phyloP scores from a whole-genome alignment of 2,113 vertebrate species.

The Indicator indicator region DNA sequence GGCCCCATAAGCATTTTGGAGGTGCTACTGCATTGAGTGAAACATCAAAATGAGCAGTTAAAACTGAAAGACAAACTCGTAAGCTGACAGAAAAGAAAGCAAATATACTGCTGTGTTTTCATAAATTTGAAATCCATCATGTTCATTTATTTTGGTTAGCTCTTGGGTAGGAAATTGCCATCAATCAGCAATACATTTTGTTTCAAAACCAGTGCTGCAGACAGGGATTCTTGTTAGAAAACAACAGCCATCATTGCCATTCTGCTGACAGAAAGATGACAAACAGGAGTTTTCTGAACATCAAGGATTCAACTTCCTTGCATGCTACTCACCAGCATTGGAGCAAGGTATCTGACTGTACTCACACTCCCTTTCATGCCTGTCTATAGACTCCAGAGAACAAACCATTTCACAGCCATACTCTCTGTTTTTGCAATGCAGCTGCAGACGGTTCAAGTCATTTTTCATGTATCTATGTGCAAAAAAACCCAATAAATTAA shows the following conservation, averaged over 20 bases:
- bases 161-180: not conserved
- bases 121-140: not conserved
- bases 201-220: not conserved
- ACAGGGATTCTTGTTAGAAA: not conserved
- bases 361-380: constrained; percentile 87
- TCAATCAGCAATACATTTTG: not conserved
- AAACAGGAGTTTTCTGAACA: not conserved
- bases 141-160: not conserved
- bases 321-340: constrained; percentile 79
- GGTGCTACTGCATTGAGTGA: not conserved
- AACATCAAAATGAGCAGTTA: not conserved
- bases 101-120: not conserved
- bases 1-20: not conserved
- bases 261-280: not conserved
- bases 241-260: not conserved
- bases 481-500: not conserved
- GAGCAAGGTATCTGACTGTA: constrained; percentile 82
- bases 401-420: constrained; percentile 86
- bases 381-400: constrained; percentile 84
- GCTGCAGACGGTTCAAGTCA: constrained; percentile 87
- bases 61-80: not conserved
- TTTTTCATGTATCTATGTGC: constrained; percentile 87
- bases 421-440: constrained; percentile 83
- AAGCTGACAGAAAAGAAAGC: not conserved
- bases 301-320: not conserved